A percentile compares a stretch with the other conserved stretches of the same genome.
Conservation (phyloP, 2,888 invertebrate species). For the Dolichomitus sp. region DNA sequence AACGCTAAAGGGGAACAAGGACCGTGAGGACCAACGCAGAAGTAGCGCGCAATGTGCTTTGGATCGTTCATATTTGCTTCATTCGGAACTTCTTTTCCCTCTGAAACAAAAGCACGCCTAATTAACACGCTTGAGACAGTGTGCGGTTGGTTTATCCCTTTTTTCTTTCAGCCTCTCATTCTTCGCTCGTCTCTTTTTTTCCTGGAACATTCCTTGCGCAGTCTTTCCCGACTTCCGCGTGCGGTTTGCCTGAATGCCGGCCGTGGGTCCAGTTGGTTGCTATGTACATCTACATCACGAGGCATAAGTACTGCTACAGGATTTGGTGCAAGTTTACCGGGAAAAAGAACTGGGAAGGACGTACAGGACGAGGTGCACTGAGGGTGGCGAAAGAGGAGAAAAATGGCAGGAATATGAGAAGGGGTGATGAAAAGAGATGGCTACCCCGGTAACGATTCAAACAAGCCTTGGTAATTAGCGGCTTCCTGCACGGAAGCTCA, state of each 20-base stretch:
- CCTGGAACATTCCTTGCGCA: constrained; percentile 11
- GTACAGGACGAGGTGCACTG: background rate
- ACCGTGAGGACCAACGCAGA: background rate
- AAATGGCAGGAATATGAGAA: constrained; percentile 48
- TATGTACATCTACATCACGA: constrained; percentile 10
- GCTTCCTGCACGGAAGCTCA: constrained; percentile 71
- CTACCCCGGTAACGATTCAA: constrained; percentile 74
- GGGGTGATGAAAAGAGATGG: constrained; percentile 68
- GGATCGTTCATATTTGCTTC: constrained; percentile 81
- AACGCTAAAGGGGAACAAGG: constrained; percentile 19
- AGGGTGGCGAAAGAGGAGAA: constrained; percentile 29
- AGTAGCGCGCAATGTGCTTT: constrained; percentile 36
- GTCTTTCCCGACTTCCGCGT: constrained; percentile 69
- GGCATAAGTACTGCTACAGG: constrained; percentile 32
- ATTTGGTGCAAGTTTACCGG: constrained; percentile 45
- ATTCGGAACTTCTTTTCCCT: constrained; percentile 75
- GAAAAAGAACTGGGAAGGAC: constrained; percentile 37
- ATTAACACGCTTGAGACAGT: constrained; percentile 83
- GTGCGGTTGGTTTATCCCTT: constrained; percentile 65
- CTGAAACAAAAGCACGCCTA: constrained; percentile 83
- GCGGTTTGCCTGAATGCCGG: constrained; percentile 71
- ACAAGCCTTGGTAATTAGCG: constrained; percentile 80
- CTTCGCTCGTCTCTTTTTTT: constrained; percentile 32
- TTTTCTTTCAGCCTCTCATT: background rate
- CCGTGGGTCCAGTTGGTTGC: constrained; percentile 34